These are phyloP conservation scores for Dendrolimus kikuchii DNA, from an alignment of 1,140 invertebrate species.

Conservation along the genomic window DNA sequence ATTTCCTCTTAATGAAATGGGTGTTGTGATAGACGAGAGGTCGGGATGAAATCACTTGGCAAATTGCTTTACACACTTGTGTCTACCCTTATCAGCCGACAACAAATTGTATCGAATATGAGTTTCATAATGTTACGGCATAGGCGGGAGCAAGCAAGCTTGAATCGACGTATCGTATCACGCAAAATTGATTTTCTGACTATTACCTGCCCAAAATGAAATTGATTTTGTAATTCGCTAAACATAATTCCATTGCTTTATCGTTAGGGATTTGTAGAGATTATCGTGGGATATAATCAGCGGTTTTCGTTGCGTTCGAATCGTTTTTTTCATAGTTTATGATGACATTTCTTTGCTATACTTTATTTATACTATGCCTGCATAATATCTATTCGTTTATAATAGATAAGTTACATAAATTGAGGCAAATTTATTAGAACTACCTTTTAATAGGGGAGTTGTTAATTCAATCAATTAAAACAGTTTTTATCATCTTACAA, in stretches of 20 bases:
- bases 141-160: constrained; percentile 8
- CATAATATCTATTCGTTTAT: too few species aligned
- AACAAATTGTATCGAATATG: constrained; percentile 30
- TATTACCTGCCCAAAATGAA: constrained; percentile 13
- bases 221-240: constrained; percentile 10
- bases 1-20: not conserved
- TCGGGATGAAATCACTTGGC: constrained; percentile 33
- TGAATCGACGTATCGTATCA: constrained; percentile 10
- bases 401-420: too few species aligned
- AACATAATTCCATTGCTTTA: not conserved
- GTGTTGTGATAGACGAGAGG: constrained; percentile 1
- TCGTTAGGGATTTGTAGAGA: constrained; percentile 7
- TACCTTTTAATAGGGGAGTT: too few species aligned
- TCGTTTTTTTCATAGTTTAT: too few species aligned
- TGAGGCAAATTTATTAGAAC: too few species aligned
- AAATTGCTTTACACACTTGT: constrained; percentile 47
- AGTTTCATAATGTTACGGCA: constrained; percentile 20
- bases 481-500: too few species aligned
- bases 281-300: too few species aligned
- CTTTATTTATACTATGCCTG: too few species aligned
- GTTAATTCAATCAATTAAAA: too few species aligned
- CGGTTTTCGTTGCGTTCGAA: too few species aligned
- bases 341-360: too few species aligned
- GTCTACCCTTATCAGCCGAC: constrained; percentile 35
- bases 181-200: constrained; percentile 11